phyloP scores from a whole-genome alignment of 37 sponge, comb jelly and placozoan species.

The Axinella damicornis region DNA sequence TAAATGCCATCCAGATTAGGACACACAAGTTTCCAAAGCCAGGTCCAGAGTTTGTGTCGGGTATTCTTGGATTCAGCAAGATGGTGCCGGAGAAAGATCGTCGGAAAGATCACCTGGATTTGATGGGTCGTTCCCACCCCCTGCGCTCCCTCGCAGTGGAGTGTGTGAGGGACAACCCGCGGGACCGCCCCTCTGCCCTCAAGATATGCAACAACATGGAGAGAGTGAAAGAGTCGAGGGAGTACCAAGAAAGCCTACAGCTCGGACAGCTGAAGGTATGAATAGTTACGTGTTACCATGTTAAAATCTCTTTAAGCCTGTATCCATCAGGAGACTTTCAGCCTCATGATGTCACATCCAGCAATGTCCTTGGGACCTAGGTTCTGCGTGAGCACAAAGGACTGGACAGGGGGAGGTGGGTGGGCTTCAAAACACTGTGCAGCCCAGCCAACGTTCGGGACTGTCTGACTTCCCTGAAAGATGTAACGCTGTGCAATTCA shows the following conservation, averaged over 20 bases:
- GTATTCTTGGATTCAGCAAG: slow-evolving; percentile 37
- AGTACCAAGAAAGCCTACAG: slow-evolving; percentile 36
- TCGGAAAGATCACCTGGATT: slow-evolving; percentile 44
- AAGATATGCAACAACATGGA: slow-evolving; percentile 23
- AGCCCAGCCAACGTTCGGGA: no score
- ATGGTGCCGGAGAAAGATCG: slow-evolving; percentile 50
- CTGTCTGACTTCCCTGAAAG: no score
- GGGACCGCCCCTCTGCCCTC: slow-evolving; percentile 34
- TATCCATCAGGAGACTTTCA: no score
- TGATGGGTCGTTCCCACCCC: slow-evolving; percentile 26
- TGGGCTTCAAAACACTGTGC: no score
- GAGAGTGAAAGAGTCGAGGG: neutral
- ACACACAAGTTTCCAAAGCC: slow-evolving; percentile 56
- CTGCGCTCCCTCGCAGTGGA: slow-evolving; percentile 31
- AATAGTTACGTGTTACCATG: no score
- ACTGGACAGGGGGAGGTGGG: no score
- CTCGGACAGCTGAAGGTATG: slow-evolving; percentile 5
- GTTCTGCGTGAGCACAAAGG: no score
- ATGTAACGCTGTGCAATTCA: no score
- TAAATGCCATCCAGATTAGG: slow-evolving; percentile 50
- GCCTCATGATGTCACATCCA: no score
- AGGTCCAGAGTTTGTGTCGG: slow-evolving; percentile 30
- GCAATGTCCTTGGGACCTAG: no score
- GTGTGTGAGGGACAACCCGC: slow-evolving; percentile 39
- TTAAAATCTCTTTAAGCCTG: no score